Evolutionary conservation across 2,797 vertebrate genomes (phyloP), one percentile per base, ranked within the genome.

Genomic region (Parotocinclus haroldoi): DNA sequence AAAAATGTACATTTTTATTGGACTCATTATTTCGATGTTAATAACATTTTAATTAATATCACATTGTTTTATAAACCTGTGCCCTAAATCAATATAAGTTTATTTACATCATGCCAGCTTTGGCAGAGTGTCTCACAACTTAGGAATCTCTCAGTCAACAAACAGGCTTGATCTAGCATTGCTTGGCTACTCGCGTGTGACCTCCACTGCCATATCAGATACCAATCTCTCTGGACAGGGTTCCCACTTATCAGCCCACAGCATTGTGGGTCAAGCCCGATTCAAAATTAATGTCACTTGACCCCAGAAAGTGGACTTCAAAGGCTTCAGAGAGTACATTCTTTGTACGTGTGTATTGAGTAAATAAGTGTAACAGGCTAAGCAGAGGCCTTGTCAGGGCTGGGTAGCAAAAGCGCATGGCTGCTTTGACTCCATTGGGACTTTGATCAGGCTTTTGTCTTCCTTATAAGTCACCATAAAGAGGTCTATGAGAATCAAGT

Each of bases 381-480:
- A 78, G 83, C 87, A 79, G 75, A 66, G 77, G 63, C 77, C 68
- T 83, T 76, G 78, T 79, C 73, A 66, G 40, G 69, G 68, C 69
- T 60, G 36, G 56, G 69, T 73, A 75, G 78, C 59, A 72, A 72
- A 78, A 76, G 74, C 82, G 79, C 68, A 78, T 62, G 81, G 74
- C 69, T 85, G 87, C 86, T 89, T 90, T 90, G 90, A 85, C 83
- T 87, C 87, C 80, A 84, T 78, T 85, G 84, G 83, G 80, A 91
- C 94, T 96, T 95, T 95, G 92, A 95, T 95, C 91, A 90, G 76
- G 76, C 79, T 78, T 91, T 93, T 91, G 85, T 69, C 69, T 89
- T 92, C 86, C 87, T 92, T 83, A 78, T 74, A 78, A 83, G 83
- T 91, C 89, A 87, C 86, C 88, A 88, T 82, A 87, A 89, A 88